These are phyloP conservation scores for Halocaridina rubra DNA, from an alignment of 2,888 invertebrate genomes.

Conservation along the genomic window DNA sequence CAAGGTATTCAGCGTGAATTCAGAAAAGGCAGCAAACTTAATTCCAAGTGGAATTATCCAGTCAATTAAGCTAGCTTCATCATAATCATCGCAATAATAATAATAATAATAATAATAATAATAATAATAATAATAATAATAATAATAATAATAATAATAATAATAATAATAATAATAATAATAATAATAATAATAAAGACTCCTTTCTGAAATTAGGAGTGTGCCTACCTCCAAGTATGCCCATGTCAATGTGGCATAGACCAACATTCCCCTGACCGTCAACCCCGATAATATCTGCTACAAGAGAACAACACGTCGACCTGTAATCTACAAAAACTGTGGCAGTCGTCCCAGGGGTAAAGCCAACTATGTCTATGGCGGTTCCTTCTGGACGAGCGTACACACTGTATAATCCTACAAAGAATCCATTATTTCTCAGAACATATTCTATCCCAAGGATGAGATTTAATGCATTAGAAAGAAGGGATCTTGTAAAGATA, in stretches of 20 bases:
- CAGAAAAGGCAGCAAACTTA: no score
- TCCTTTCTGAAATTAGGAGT: not conserved
- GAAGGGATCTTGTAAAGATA: no score
- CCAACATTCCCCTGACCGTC: slow-evolving; percentile 33
- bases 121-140: not conserved
- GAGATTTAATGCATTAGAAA: no score
- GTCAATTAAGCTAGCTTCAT: not conserved
- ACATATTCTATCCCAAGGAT: no score
- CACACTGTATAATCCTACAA: slow-evolving; percentile 34
- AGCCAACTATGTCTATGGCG: not conserved
- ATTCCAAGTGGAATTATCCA: not conserved
- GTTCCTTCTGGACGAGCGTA: not conserved
- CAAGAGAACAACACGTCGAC: slow-evolving; percentile 13
- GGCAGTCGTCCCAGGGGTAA: slow-evolving; percentile 16
- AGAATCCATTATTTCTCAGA: no score
- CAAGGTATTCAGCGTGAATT: no score
- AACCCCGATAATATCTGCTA: slow-evolving; percentile 1
- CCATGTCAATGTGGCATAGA: slow-evolving; percentile 22
- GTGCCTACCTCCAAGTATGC: slow-evolving; percentile 16
- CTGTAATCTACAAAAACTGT: not conserved
- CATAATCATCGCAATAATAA: not conserved
- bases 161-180: not conserved
- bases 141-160: not conserved
- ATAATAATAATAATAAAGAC: not conserved
- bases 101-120: not conserved